phyloP scores from a whole-genome alignment of 2,797 vertebrate species.

The Bradypodion pumilum region DNA sequence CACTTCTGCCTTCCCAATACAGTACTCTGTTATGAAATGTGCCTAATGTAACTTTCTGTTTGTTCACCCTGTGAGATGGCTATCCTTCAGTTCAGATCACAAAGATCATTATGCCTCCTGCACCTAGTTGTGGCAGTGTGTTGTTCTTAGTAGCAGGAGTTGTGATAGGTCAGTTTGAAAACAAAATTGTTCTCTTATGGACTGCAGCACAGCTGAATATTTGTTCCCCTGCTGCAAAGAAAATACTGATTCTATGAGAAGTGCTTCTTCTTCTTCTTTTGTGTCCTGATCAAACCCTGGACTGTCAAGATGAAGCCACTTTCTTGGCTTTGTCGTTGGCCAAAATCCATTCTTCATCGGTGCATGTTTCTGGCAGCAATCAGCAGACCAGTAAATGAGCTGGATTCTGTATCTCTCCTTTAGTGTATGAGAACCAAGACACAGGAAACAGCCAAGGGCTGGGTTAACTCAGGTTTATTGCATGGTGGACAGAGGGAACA shows the following conservation, averaged over 20 bases:
- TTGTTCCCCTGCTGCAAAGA: not conserved
- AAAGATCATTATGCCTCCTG: not conserved
- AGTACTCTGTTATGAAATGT: not conserved
- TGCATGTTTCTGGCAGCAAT: too few relatives aligned
- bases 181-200: not conserved
- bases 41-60: not conserved
- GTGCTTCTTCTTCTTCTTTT: too few relatives aligned
- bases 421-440: too few relatives aligned
- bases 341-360: too few relatives aligned
- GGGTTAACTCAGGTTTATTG: too few relatives aligned
- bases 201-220: not conserved
- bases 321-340: too few relatives aligned
- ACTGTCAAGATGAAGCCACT: too few relatives aligned
- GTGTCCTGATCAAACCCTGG: too few relatives aligned
- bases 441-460: too few relatives aligned
- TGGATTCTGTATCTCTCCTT: too few relatives aligned
- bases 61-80: not conserved
- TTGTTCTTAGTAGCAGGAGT: not conserved
- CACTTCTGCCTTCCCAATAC: constrained; percentile 24
- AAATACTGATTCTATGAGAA: not conserved
- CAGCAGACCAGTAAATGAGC: too few relatives aligned
- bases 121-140: not conserved
- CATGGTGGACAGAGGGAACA: too few relatives aligned
- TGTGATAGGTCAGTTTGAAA: not conserved
- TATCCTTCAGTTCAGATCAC: not conserved